phyloP scores from a whole-genome alignment of 2,888 invertebrate genomes.

The Trachelus troglodyta region DNA sequence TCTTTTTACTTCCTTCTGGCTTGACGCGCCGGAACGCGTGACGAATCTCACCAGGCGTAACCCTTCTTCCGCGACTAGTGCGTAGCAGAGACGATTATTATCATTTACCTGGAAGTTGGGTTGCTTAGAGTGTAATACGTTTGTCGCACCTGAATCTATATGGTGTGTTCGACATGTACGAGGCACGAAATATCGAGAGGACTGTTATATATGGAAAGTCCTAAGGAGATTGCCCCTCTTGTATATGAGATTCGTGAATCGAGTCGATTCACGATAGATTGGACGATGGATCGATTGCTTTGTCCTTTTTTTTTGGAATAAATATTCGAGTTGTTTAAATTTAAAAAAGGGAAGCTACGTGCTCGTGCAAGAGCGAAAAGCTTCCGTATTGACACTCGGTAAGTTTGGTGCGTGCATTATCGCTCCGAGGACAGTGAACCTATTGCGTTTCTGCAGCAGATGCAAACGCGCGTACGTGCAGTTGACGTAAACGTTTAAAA shows the following conservation, averaged over 20 bases:
- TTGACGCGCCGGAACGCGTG: slow-evolving; percentile 2
- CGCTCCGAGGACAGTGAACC: slow-evolving; percentile 16
- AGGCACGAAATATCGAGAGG: background rate
- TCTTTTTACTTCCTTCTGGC: background rate
- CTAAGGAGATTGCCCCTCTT: background rate
- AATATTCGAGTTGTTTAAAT: background rate
- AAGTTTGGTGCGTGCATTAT: slow-evolving; percentile 9
- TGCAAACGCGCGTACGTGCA: slow-evolving; percentile 2
- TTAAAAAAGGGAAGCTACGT: background rate
- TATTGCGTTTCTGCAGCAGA: background rate
- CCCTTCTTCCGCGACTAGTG: background rate
- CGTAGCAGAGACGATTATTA: background rate
- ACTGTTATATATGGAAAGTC: background rate
- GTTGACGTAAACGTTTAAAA: background rate
- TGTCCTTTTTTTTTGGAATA: background rate
- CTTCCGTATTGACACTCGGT: slow-evolving; percentile 18
- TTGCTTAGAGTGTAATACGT: background rate
- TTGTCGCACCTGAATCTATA: background rate
- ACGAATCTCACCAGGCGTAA: background rate
- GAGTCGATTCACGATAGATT: no score
- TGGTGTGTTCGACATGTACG: background rate
- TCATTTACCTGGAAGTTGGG: background rate
- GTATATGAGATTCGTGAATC: background rate
- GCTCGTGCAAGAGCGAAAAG: slow-evolving; percentile 2
- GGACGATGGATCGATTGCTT: background rate